Conservation (phyloP, 2,888 invertebrate species). For the Thyatira batis region DNA sequence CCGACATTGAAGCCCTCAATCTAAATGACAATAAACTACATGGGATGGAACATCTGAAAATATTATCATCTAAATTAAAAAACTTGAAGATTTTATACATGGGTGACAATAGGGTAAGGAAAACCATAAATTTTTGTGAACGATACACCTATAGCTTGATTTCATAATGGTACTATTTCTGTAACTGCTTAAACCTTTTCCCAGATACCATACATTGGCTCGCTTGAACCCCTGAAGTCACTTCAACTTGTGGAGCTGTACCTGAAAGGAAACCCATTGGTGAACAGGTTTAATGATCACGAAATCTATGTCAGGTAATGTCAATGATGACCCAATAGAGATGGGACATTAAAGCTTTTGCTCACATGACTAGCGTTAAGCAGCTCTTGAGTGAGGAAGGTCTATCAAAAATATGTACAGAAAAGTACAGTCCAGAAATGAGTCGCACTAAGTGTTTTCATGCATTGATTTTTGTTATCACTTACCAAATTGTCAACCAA, state of each 20-base stretch:
- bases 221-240: constrained; percentile 86
- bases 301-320: constrained; percentile 92
- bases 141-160: too few species aligned
- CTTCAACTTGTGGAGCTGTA: constrained; percentile 89
- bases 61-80: constrained; percentile 85
- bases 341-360: background rate
- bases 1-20: constrained; percentile 90
- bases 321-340: background rate
- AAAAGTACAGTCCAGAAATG: too few species aligned
- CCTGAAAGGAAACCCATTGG: constrained; percentile 90
- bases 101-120: constrained; percentile 90
- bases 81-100: constrained; percentile 90
- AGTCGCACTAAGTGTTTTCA: too few species aligned
- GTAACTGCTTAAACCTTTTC: constrained; percentile 28
- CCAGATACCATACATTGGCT: constrained; percentile 85
- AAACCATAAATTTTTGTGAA: too few species aligned
- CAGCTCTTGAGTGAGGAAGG: too few species aligned
- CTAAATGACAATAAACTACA: constrained; percentile 90
- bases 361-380: too few species aligned
- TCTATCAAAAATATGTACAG: too few species aligned
- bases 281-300: constrained; percentile 89
- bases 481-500: too few species aligned
- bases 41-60: constrained; percentile 85
- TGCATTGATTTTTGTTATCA: too few species aligned
- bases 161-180: too few species aligned